phyloP scores from a whole-genome alignment of 2,888 invertebrate species.

The Protula sp. region DNA sequence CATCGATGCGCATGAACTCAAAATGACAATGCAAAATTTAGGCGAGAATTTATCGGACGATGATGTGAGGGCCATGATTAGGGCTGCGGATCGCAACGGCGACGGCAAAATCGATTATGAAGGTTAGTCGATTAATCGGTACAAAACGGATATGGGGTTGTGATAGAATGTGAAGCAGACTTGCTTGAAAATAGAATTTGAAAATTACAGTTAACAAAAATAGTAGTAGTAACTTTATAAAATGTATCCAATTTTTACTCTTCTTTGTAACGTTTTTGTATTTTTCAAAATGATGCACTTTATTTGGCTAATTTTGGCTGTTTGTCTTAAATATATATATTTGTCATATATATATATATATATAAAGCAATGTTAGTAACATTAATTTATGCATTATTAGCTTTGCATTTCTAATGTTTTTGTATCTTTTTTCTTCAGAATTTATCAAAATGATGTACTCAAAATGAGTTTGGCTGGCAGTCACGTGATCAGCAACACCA shows the following conservation, averaged over 20 bases:
- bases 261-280: too few species aligned
- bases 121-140: slow-evolving; percentile 26
- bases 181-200: too few species aligned
- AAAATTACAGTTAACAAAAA: too few species aligned
- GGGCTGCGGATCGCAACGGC: slow-evolving; percentile 46
- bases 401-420: neutral
- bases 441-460: slow-evolving; percentile 23
- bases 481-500: too few species aligned
- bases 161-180: neutral
- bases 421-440: slow-evolving; percentile 13
- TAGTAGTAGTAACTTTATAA: neutral
- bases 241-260: neutral
- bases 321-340: neutral
- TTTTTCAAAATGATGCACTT: too few species aligned
- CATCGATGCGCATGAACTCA: slow-evolving; percentile 48
- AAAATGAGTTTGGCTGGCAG: too few species aligned
- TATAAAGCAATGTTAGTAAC: neutral
- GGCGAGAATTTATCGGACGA: slow-evolving; percentile 47
- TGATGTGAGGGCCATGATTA: slow-evolving; percentile 48
- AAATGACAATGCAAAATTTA: slow-evolving; percentile 44
- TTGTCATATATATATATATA: neutral
- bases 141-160: neutral
- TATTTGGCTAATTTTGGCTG: too few species aligned
- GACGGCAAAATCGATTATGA: slow-evolving; percentile 51
- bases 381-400: neutral